Evolutionary conservation across 2,888 invertebrate species (phyloP).

Genomic region (Gortyna flavago): DNA sequence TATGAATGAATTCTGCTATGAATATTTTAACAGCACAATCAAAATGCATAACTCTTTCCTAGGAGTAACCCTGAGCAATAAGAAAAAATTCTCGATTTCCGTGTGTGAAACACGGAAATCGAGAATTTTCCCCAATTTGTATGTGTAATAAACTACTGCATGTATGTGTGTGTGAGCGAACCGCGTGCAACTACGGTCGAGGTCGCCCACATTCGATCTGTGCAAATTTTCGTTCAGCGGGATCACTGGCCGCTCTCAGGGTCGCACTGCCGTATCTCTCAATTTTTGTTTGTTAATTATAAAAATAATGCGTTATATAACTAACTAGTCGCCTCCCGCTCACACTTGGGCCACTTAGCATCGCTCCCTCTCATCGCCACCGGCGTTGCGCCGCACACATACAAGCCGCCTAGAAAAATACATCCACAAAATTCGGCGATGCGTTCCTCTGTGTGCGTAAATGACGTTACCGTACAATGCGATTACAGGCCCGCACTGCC

Average conservation of each 20-base stretch:
- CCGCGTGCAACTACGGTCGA: constrained; percentile 87
- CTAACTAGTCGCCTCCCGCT: constrained; percentile 76
- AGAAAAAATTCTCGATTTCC: too few species aligned
- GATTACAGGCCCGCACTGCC: constrained; percentile 86
- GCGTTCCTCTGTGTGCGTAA: constrained; percentile 84
- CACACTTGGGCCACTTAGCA: constrained; percentile 57
- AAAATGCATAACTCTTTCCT: constrained; percentile 44
- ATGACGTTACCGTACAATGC: constrained; percentile 90
- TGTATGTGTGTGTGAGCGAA: constrained; percentile 73
- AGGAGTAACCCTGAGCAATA: constrained; percentile 37
- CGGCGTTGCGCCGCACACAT: constrained; percentile 84
- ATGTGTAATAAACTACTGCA: constrained; percentile 64
- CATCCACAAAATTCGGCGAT: constrained; percentile 88
- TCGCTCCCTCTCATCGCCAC: constrained; percentile 76
- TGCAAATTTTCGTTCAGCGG: constrained; percentile 88
- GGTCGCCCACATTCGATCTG: constrained; percentile 90
- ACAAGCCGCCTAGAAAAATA: constrained; percentile 84
- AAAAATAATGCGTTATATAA: constrained; percentile 91
- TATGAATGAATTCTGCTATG: constrained; percentile 21
- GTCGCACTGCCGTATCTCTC: constrained; percentile 88
- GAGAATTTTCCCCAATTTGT: constrained; percentile 80
- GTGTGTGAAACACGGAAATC: constrained; percentile 87
- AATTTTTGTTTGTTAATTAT: constrained; percentile 90
- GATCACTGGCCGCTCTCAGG: constrained; percentile 88
- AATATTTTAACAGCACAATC: constrained; percentile 17